Conservation (phyloP, 1,140 invertebrate species). For the Samia ricini region DNA sequence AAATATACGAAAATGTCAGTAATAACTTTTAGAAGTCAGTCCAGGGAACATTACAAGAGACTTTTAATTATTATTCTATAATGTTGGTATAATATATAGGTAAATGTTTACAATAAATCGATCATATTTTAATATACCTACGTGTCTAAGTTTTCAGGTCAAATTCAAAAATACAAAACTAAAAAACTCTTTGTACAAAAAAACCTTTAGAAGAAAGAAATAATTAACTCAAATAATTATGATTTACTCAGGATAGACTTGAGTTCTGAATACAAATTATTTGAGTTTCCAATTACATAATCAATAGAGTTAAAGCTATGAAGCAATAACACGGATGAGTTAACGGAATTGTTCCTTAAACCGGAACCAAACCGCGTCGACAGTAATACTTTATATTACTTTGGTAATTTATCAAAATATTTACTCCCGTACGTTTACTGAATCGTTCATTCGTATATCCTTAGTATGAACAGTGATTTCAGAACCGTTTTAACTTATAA, state of each 20-base stretch:
- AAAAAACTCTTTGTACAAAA: too few relatives aligned
- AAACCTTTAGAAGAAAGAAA: too few relatives aligned
- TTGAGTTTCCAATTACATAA: neutral
- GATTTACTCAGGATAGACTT: too few relatives aligned
- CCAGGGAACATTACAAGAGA: too few relatives aligned
- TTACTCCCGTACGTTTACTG: constrained; percentile 23
- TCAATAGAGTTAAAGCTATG: neutral
- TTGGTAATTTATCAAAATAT: neutral
- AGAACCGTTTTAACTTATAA: neutral
- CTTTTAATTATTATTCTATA: too few relatives aligned
- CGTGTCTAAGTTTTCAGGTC: too few relatives aligned
- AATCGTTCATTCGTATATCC: constrained; percentile 38
- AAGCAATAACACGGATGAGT: neutral
- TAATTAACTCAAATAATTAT: neutral
- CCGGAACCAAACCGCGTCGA: neutral
- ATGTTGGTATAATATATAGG: too few relatives aligned
- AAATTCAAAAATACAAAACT: too few relatives aligned
- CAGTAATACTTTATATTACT: neutral
- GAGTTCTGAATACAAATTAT: neutral
- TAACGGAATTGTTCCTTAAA: neutral
- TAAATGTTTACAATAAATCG: too few relatives aligned
- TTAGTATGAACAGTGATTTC: neutral
- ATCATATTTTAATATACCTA: too few relatives aligned
- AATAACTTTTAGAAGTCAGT: too few relatives aligned
- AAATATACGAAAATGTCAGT: too few relatives aligned